Evolutionary conservation across 2,113 vertebrate genomes (phyloP), one percentile per base, ranked within the genome.

Genomic region (Rhinoderma darwinii): DNA sequence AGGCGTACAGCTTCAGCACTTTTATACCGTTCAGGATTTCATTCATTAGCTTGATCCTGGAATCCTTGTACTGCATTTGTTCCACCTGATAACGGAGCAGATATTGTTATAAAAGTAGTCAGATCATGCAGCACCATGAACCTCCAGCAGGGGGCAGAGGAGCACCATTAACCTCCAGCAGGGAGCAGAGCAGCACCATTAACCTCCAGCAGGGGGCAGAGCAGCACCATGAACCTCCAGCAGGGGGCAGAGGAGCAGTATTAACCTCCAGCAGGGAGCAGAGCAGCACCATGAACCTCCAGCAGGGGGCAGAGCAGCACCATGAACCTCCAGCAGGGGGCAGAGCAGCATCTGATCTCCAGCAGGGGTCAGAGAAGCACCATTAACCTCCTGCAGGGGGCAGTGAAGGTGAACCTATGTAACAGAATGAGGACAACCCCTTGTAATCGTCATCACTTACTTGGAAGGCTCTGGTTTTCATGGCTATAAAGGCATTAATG

Each of bases 11-110:
- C 94, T 99, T 99, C 76, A 99, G 92, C 51, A 99, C 97, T 87
- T 98, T 99, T 47, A 99, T 99, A 88, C 98, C 98, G 0, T 94
- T 94, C 89, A 99, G 92, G 82, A 99, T 98, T 94, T 99, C 98
- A 0, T 93, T 99, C 97, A 99, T 99, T 44, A 99, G 90, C 88
- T 97, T 99, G 88, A 98, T 97, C 37, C 98, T 96, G 0, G 95
- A 90, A 77, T 99, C 98, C 89, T 98, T 99, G 76, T 96, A 88
- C 79, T 93, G 93, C 98, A 99, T 99, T 86, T 97, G 97, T 68
- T 98, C 92, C 84, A 96, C 96, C 98, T 99, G 87, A 14, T n/a
- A n/a, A 37, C 14, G 20, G 22, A 37, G 70, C 22, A 54, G 20
- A 17, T 25, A 6, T 12, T 61, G 9, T 61, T 3, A 61, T 20